Percentiles rank a stretch among this genome's conserved stretches.
These are phyloP conservation scores for Sterrhoptilus dennistouni DNA, from an alignment of 2,113 vertebrate genomes.

Conservation along the genomic window DNA sequence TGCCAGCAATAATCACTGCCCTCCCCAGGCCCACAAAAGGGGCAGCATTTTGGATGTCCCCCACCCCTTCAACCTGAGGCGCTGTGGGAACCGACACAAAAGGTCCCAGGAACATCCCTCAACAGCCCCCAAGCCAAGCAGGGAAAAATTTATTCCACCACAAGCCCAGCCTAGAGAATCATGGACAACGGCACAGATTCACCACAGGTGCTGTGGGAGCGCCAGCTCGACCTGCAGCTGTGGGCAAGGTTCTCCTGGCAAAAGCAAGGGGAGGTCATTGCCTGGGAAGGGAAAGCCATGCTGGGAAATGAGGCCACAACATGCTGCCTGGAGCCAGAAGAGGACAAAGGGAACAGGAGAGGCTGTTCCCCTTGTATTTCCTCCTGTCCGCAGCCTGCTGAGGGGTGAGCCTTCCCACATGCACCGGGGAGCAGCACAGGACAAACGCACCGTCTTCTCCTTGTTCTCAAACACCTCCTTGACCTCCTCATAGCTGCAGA, in stretches of 20 bases:
- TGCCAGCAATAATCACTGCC: background rate
- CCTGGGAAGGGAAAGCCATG: background rate
- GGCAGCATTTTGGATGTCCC: background rate
- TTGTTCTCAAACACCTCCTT: conserved; percentile 89
- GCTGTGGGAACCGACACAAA: background rate
- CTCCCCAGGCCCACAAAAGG: background rate
- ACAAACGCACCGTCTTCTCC: conserved; percentile 80
- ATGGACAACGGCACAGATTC: background rate
- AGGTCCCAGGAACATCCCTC: background rate
- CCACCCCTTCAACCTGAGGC: background rate
- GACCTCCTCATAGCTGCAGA: conserved; percentile 89
- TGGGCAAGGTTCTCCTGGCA: background rate
- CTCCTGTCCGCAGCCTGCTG: background rate
- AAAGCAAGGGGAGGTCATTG: background rate
- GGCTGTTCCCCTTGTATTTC: background rate
- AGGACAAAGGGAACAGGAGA: background rate
- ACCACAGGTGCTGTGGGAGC: rapidly evolving
- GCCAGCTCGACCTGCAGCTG: background rate
- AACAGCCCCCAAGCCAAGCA: background rate
- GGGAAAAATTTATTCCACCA: background rate
- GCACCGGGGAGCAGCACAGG: background rate
- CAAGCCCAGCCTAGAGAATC: background rate
- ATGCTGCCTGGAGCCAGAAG: background rate
- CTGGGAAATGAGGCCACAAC: background rate
- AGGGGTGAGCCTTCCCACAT: background rate